These are phyloP conservation scores for Drosophila pullipes DNA, from an alignment of 2,888 invertebrate species.

Conservation along the genomic window DNA sequence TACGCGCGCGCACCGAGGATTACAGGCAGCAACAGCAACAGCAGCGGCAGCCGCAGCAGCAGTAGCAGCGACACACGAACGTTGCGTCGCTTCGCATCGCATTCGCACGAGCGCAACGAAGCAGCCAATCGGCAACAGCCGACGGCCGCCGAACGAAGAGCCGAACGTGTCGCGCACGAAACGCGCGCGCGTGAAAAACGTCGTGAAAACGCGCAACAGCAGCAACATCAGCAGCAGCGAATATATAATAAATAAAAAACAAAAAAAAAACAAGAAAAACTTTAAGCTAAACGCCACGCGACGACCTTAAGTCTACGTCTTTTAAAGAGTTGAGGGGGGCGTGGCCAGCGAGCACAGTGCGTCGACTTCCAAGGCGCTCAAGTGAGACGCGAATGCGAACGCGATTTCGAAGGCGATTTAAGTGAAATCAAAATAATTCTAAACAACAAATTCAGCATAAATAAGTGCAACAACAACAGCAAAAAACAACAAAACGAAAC, in stretches of 20 bases:
- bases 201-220: slow-evolving; percentile 57
- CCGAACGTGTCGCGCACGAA: slow-evolving; percentile 50
- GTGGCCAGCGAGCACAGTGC: slow-evolving; percentile 65
- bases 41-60: slow-evolving; percentile 12
- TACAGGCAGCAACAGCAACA: slow-evolving; percentile 64
- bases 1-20: slow-evolving; percentile 70
- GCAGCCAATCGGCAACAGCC: slow-evolving; percentile 52
- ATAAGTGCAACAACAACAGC: slow-evolving; percentile 45
- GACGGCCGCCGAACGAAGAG: slow-evolving; percentile 51
- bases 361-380: slow-evolving; percentile 75
- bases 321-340: slow-evolving; percentile 59
- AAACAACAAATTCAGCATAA: slow-evolving; percentile 24
- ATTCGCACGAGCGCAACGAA: slow-evolving; percentile 52
- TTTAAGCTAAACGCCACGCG: slow-evolving; percentile 68
- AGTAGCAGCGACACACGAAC: slow-evolving; percentile 41
- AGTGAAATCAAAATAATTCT: slow-evolving; percentile 40
- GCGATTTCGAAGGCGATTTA: slow-evolving; percentile 2
- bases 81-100: slow-evolving; percentile 43
- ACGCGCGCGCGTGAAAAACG: slow-evolving; percentile 69
- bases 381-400: slow-evolving; percentile 62
- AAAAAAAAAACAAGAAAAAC: slow-evolving; percentile 16
- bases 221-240: slow-evolving; percentile 26
- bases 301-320: slow-evolving; percentile 73
- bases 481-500: slow-evolving; percentile 24
- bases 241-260: slow-evolving; percentile 4